Conservation (phyloP, 2,113 vertebrate genomes). For the Equus quagga region DNA sequence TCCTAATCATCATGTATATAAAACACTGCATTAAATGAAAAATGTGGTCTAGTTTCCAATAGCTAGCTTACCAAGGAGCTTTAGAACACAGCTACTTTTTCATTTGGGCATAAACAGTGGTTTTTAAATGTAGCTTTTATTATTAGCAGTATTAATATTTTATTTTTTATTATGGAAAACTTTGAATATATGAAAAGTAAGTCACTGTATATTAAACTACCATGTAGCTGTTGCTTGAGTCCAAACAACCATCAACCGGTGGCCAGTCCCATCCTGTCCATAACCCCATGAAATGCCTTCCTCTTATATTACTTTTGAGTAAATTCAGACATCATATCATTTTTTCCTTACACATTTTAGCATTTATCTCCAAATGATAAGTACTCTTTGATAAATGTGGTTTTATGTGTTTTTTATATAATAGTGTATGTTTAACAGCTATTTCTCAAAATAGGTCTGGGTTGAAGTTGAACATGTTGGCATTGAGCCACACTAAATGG, state of each 20-base stretch:
- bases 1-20: neutral
- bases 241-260: neutral
- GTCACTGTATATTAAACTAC: neutral
- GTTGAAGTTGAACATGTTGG: constrained; percentile 19
- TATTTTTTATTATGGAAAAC: neutral
- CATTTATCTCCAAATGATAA: constrained; percentile 40
- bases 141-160: neutral
- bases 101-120: neutral
- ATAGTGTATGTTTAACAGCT: neutral
- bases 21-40: constrained; percentile 28
- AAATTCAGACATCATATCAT: neutral
- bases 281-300: neutral
- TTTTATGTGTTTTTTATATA: constrained; percentile 13
- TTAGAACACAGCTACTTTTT: constrained; percentile 38
- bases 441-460: constrained; percentile 39
- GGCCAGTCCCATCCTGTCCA: neutral
- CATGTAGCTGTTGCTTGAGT: neutral
- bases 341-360: neutral
- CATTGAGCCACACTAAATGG: neutral
- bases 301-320: neutral
- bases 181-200: neutral
- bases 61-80: neutral
- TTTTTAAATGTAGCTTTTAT: constrained; percentile 36
- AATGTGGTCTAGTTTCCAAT: constrained; percentile 1
- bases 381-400: neutral